Base-by-base conservation (phyloP, 2,888 invertebrate species). In the Clostera curtula region DNA sequence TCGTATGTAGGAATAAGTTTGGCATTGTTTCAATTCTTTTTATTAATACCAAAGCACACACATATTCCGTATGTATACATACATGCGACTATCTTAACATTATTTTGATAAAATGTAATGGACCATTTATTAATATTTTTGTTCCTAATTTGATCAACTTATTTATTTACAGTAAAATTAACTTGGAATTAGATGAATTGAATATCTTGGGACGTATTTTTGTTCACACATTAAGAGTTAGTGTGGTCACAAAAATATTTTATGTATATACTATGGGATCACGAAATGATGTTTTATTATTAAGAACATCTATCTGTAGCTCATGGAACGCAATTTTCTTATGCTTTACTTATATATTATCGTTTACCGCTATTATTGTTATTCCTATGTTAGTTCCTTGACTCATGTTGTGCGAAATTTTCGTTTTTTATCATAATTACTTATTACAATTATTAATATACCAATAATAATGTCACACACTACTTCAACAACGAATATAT, bases 371-470 rank as follows among this genome's bases (percentile, higher is more conserved):
- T 70, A 69, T 64, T 63, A 71, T 64, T 61, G 56, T 74, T 69
- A 74, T 40, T 45, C 61, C 68, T 80, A 80, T 54, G 57, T 74
- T 76, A 80, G 62, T 77, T 74, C 66, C 65, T 71, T 73, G 73
- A 74, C 47, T 76, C 67, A 59, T 65, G 70, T 83, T 83, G 83
- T 83, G 83, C 83, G 82, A 79, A 69, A 67, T 74, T 74, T 75
- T 67, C 58, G 72, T 74, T 68, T 61, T 66, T 52, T 59, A 49
- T 47, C 49, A 40, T 51, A 60, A 34, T 47, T 31, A 33, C 37
- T 48, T 52, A 49, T 36, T 55, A 58, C 64, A 64, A 61, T 49
- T 65, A 54, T 68, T 55, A 50, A 40, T 52, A 53, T 56, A 53
- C 49, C 54, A 59, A 57, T 62, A 60, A 53, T 56, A 71, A 71